Percentiles rank a stretch among this genome's conserved stretches.
Conservation (phyloP, 2,113 vertebrate species). For the Hyperopisus bebe region DNA sequence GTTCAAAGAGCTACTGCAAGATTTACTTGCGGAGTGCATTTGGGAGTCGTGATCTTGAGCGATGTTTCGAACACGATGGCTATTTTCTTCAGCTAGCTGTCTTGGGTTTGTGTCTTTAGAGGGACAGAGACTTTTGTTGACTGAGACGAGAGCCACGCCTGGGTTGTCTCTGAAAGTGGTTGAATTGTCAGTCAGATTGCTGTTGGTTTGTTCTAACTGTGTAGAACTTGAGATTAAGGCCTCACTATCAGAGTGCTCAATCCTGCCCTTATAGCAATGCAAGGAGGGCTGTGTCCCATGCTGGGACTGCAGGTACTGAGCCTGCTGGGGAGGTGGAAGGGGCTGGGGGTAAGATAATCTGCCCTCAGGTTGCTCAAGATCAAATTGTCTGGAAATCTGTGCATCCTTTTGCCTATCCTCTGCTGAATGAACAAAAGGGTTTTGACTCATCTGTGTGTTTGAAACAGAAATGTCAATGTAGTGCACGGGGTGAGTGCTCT, state of each 20-base stretch:
- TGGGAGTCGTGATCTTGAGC: slow-evolving; percentile 68
- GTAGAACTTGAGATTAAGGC: slow-evolving; percentile 65
- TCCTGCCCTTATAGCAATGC: slow-evolving; percentile 64
- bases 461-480: slow-evolving; percentile 55
- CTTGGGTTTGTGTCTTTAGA: slow-evolving; percentile 62
- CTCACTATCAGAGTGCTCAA: slow-evolving; percentile 60
- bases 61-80: slow-evolving; percentile 69
- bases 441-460: slow-evolving; percentile 58
- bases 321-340: slow-evolving; percentile 43
- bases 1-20: slow-evolving; percentile 56
- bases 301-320: slow-evolving; percentile 59
- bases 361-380: slow-evolving; percentile 56
- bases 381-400: slow-evolving; percentile 53
- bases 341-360: slow-evolving; percentile 57
- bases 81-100: slow-evolving; percentile 62
- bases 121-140: slow-evolving; percentile 62
- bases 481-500: slow-evolving; percentile 56
- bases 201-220: slow-evolving; percentile 66
- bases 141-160: slow-evolving; percentile 55
- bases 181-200: slow-evolving; percentile 69
- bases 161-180: slow-evolving; percentile 65
- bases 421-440: slow-evolving; percentile 60
- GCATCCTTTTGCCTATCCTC: slow-evolving; percentile 62
- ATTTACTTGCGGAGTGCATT: slow-evolving; percentile 76
- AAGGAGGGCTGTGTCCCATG: slow-evolving; percentile 50